Evolutionary conservation across 2,888 invertebrate genomes (phyloP).

Genomic region (Drosophila monieri): DNA sequence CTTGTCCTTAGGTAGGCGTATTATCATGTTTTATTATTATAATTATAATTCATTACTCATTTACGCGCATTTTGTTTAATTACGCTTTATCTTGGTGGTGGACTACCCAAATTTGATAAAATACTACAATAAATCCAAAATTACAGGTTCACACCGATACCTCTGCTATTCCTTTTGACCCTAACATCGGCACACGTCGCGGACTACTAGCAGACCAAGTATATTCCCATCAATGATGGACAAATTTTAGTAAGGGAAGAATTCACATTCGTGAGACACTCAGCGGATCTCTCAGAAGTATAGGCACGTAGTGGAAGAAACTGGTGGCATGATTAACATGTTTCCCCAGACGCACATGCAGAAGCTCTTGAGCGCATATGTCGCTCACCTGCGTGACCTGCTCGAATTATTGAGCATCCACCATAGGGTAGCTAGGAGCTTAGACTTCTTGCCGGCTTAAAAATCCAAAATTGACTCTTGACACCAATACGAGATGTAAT

Average conservation of each 20-base stretch:
- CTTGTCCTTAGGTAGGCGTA: not conserved
- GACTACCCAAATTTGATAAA: no score
- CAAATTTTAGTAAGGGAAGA: not conserved
- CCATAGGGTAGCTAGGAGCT: no score
- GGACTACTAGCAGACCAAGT: not conserved
- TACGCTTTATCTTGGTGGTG: no score
- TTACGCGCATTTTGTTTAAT: no score
- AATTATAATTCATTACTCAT: no score
- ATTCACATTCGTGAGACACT: not conserved
- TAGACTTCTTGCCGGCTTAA: no score
- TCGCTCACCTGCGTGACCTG: not conserved
- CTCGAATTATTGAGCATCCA: no score
- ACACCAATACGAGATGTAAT: no score
- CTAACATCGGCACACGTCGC: not conserved
- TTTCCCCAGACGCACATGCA: not conserved
- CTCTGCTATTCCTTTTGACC: not conserved
- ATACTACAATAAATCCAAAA: no score
- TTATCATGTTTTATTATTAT: not conserved
- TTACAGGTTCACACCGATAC: not conserved
- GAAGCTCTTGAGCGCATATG: not conserved
- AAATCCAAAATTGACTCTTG: no score
- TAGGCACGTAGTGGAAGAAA: not conserved
- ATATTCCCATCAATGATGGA: no score
- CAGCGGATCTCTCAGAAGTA: slow-evolving; percentile 3
- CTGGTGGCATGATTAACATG: slow-evolving; percentile 1